Percentiles rank a stretch among this genome's conserved stretches.
phyloP scores from a whole-genome alignment of 2,888 invertebrate genomes.

The Cheilosia impressa region DNA sequence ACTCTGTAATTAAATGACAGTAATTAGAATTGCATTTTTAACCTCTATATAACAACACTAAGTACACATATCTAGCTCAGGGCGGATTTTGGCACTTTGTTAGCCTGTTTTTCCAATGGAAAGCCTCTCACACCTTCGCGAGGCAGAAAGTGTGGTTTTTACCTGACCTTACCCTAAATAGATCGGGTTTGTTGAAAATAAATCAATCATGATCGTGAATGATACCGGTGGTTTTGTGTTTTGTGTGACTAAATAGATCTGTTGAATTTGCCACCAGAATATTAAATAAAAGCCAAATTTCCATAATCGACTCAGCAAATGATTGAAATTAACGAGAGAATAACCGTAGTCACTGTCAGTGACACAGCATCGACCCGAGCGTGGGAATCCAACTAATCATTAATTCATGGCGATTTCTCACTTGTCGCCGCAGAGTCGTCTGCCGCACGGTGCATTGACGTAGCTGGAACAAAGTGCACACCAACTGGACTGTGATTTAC shows the following conservation, averaged over 20 bases:
- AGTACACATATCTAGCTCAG: conserved; percentile 11
- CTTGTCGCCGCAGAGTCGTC: conserved; percentile 3
- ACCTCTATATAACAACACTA: conserved; percentile 6
- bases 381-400: conserved; percentile 39
- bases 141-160: not conserved
- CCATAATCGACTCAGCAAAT: conserved; percentile 16
- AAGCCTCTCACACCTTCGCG: not conserved
- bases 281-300: conserved; percentile 8
- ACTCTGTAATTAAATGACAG: conserved; percentile 25
- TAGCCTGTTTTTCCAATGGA: conserved; percentile 12
- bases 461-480: conserved; percentile 45
- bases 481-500: conserved; percentile 46
- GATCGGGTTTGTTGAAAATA: not conserved
- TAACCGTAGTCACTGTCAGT: not conserved
- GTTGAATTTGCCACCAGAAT: conserved; percentile 19
- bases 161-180: not conserved
- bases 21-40: conserved; percentile 42
- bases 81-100: conserved; percentile 50
- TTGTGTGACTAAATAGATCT: conserved; percentile 6
- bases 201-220: not conserved
- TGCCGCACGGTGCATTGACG: conserved; percentile 25
- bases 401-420: conserved; percentile 7
- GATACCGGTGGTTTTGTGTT: not conserved
- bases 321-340: conserved; percentile 3
- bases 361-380: not conserved